Evolutionary conservation across 2,888 invertebrate species (phyloP), one percentile per base, ranked within the genome.

Genomic region (Pemphredon lugubris): DNA sequence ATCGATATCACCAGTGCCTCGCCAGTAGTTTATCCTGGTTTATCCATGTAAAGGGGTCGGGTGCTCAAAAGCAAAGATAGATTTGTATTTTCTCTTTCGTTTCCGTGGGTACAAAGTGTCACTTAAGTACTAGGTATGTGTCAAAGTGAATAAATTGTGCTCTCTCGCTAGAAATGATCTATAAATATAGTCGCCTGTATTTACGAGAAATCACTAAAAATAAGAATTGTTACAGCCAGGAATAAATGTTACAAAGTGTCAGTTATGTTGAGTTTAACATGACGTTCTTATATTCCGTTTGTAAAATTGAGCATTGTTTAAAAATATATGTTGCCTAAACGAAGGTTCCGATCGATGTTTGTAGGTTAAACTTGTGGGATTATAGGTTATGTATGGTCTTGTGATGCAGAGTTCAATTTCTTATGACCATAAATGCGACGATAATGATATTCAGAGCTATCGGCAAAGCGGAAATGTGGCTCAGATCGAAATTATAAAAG

Each of bases 41-140:
- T 54, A 48, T 70, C 9, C 2, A 14, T 70, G 47, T 57, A 20
- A 58, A 70, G 53, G 4, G 6, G 37, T 26, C n/a, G n/a, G n/a
- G 20, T 51, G 9, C n/a, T 47, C n/a, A 50, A 18, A 37, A 42
- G 32, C 55, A 13, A 47, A 47, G 18, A 39, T 30, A 32, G 13
- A n/a, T 11, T 30, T 11, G 54, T 69, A 42, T 6, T 53, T 54
- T 58, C 20, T 13, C 48, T 61, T 51, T 37, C 40, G 37, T 50
- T 18, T 18, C 47, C 37, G 11, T 58, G 53, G 32, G 23, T n/a
- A 39, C 58, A 42, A 5, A 39, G 21, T 58, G 57, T 7, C 18
- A 26, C 44, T 55, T 40, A n/a, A 58, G 34, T 18, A 53, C n/a
- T 55, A 68, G 60, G 70, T 70, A 71, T 7, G 71, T 71, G 23